A percentile compares a stretch with the other conserved stretches of the same genome.
Conservation (phyloP, 2,888 invertebrate species). For the Morpho achilles region DNA sequence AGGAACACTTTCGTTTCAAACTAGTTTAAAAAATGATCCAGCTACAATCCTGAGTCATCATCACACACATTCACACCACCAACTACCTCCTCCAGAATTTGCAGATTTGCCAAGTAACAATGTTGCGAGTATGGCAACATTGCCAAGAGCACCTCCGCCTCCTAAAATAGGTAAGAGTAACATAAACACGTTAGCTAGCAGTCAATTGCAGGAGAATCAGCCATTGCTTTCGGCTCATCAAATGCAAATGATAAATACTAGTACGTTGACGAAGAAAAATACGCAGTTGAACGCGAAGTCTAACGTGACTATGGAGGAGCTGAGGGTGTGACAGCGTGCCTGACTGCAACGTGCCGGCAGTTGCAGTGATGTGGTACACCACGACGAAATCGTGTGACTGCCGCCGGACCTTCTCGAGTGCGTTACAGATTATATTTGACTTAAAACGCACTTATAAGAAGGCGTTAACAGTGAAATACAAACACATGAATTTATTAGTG, state of each 20-base stretch:
- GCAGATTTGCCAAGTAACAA: conserved; percentile 88
- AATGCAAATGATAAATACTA: conserved; percentile 88
- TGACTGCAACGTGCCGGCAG: conserved; percentile 78
- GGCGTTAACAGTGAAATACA: conserved; percentile 30
- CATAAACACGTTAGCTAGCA: conserved; percentile 78
- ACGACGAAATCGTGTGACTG: conserved; percentile 76
- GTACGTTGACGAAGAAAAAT: conserved; percentile 87
- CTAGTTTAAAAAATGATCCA: conserved; percentile 82
- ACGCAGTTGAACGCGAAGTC: conserved; percentile 82
- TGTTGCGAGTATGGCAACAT: conserved; percentile 72
- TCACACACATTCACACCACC: conserved; percentile 87
- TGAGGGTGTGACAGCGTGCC: conserved; percentile 88
- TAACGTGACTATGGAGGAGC: conserved; percentile 86
- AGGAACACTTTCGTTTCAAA: conserved; percentile 71
- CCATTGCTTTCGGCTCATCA: conserved; percentile 86
- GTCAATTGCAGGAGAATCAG: conserved; percentile 83
- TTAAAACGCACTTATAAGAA: conserved; percentile 27
- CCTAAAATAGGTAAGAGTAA: conserved; percentile 83
- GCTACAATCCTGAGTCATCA: conserved; percentile 87
- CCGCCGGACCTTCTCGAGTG: conserved; percentile 76
- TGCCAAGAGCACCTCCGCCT: conserved; percentile 87
- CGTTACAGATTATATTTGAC: conserved; percentile 65
- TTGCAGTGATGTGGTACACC: conserved; percentile 72
- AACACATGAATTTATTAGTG: conserved; percentile 1
- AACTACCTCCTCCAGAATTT: conserved; percentile 90